Conservation (phyloP, 2,888 invertebrate species). For the Andrena minutula region DNA sequence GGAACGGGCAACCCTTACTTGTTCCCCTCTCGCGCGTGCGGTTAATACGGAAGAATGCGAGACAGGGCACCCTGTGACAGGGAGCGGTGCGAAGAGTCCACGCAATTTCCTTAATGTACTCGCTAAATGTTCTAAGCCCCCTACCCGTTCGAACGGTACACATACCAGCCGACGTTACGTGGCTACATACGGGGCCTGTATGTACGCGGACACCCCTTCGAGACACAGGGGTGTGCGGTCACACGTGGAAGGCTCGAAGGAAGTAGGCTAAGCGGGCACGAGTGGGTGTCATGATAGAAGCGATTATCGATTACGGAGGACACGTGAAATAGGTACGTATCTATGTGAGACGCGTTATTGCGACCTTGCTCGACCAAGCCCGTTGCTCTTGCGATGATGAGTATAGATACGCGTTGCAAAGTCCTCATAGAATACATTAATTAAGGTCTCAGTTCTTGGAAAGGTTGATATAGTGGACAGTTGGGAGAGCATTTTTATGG, state of each 20-base stretch:
- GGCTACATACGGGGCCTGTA: slow-evolving; percentile 24
- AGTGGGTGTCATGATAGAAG: slow-evolving; percentile 54
- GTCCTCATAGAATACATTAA: neutral
- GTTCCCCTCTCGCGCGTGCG: slow-evolving; percentile 56
- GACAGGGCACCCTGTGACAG: slow-evolving; percentile 53
- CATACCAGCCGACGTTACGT: slow-evolving; percentile 52
- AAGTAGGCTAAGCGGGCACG: slow-evolving; percentile 68
- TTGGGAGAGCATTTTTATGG: too few species aligned
- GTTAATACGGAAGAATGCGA: slow-evolving; percentile 63
- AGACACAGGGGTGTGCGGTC: slow-evolving; percentile 45
- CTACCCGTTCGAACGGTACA: slow-evolving; percentile 48
- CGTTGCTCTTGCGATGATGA: neutral
- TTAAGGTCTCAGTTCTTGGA: too few species aligned
- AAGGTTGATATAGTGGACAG: too few species aligned
- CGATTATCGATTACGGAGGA: slow-evolving; percentile 56
- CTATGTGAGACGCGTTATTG: neutral
- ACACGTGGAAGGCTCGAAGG: slow-evolving; percentile 57
- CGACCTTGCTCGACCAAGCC: neutral
- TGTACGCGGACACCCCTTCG: slow-evolving; percentile 42
- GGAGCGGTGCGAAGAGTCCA: slow-evolving; percentile 76
- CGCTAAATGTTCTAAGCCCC: slow-evolving; percentile 78
- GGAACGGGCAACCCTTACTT: slow-evolving; percentile 52
- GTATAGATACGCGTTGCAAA: neutral
- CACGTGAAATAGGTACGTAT: slow-evolving; percentile 3
- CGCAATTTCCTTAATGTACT: slow-evolving; percentile 85